These are phyloP conservation scores for Cranoglanis bouderius DNA, from an alignment of 2,113 vertebrate genomes.

Conservation along the genomic window DNA sequence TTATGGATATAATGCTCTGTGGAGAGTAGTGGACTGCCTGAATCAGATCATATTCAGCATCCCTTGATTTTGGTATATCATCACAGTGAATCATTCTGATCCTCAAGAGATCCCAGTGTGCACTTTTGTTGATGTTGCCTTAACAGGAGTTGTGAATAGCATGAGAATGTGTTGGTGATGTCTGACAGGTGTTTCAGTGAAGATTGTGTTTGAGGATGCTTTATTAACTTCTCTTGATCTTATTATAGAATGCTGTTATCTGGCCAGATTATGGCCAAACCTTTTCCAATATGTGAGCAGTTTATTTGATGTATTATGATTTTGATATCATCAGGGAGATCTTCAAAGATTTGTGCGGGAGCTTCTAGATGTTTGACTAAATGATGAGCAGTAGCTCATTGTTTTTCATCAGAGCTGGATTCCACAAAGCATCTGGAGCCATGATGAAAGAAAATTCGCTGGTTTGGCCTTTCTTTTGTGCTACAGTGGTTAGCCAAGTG, in stretches of 20 bases:
- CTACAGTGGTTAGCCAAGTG: conserved; percentile 18
- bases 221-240: conserved; percentile 39
- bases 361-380: conserved; percentile 2
- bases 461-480: conserved; percentile 26
- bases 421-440: neutral
- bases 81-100: conserved; percentile 43
- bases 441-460: neutral
- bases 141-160: conserved; percentile 44
- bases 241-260: conserved; percentile 39
- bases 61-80: conserved; percentile 33
- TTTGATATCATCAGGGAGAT: conserved; percentile 36
- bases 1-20: conserved; percentile 25
- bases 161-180: conserved; percentile 20
- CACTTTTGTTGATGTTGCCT: conserved; percentile 54
- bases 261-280: conserved; percentile 27
- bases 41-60: conserved; percentile 40
- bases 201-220: conserved; percentile 44
- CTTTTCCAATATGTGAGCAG: conserved; percentile 35
- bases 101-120: conserved; percentile 19
- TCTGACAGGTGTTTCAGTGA: conserved; percentile 4
- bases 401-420: conserved; percentile 1
- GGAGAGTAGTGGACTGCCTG: conserved; percentile 35
- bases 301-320: conserved; percentile 29
- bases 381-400: conserved; percentile 17
- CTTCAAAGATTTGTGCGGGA: neutral